Base-by-base conservation (phyloP, 2,888 invertebrate genomes). In the Drosophila kuntzei region DNA sequence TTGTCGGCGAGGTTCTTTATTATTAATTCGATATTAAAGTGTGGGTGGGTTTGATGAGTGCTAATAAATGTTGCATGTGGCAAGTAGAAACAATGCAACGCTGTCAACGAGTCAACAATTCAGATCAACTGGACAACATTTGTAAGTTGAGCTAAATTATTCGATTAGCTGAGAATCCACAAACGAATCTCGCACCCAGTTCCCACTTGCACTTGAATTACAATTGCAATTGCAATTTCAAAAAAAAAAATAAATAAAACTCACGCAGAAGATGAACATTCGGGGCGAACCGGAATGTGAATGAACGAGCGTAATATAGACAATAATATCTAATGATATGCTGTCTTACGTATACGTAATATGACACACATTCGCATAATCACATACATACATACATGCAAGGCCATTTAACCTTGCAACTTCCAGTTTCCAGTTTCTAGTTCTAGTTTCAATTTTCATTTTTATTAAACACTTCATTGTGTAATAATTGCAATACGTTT, bases 71-170 rank as follows among this genome's bases (percentile, higher is more conserved):
- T 54, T 41, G 27, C 18, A 18, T 16, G 55, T 5, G 25, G 36
- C 34, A 57, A 29, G 27, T 16, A 55, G 34, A 57, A 34, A 57
- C 43, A 57, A 57, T 49, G 49, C 59, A 41, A 22, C 29, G 16
- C 12, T 16, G 14, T 11, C 46, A 46, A 18, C 25, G 4, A 54
- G 18, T 39, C 39, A 37, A 16, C 32, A 1, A 8, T 3, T n/a
- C 34, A 9, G 22, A 22, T 43, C 22, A 43, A 43, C 29, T 47
- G 18, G 18, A 39, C 27, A 44, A 22, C 22, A 39, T 59, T 43
- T 66, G 67, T 61, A 67, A 68, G 59, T 67, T 58, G 68, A 86
- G 71, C 65, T 65, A 71, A 77, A 80, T 86, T 83, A 80, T 82
- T 77, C 79, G 81, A 82, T 82, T 82, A 83, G 78, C 65, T 53